Percentiles rank a stretch among this genome's conserved stretches.
These are phyloP conservation scores for Forbesichthys papilliferus DNA, from an alignment of 2,113 vertebrate species.

Conservation along the genomic window DNA sequence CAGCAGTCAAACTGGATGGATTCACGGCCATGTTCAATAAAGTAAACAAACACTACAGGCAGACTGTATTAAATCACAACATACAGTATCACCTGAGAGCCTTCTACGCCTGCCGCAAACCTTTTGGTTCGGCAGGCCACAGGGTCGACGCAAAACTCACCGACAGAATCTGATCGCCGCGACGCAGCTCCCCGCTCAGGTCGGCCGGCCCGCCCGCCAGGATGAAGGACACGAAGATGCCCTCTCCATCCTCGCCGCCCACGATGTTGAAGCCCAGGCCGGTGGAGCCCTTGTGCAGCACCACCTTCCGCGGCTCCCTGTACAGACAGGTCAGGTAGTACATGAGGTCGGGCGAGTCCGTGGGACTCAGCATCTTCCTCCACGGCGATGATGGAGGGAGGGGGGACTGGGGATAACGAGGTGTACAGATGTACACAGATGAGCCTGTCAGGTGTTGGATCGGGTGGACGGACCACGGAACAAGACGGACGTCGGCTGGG, in stretches of 20 bases:
- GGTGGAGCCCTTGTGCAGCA: conserved; percentile 94
- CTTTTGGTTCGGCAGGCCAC: background rate
- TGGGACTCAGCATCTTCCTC: conserved; percentile 67
- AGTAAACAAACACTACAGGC: too few species aligned
- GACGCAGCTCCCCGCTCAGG: conserved; percentile 91
- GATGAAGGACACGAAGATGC: conserved; percentile 98
- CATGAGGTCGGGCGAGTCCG: conserved; percentile 73
- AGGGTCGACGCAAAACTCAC: conserved; percentile 75
- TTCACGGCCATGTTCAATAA: too few species aligned
- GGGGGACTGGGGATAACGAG: background rate
- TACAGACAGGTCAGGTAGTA: conserved; percentile 80
- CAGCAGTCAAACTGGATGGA: too few species aligned
- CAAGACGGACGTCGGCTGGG: too few species aligned
- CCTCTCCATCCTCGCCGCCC: conserved; percentile 95
- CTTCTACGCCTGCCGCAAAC: background rate
- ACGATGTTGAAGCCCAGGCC: conserved; percentile 98
- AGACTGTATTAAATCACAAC: background rate
- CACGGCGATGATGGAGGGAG: conserved; percentile 65
- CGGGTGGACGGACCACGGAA: too few species aligned
- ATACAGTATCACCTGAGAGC: background rate
- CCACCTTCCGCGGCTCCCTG: conserved; percentile 94
- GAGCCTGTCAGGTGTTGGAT: too few species aligned
- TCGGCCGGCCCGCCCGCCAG: conserved; percentile 94
- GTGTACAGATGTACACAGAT: too few species aligned
- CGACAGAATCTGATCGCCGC: conserved; percentile 95